Evolutionary conservation across 2,113 vertebrate species (phyloP), one percentile per base, ranked within the genome.

Genomic region (Recurvirostra avosetta): DNA sequence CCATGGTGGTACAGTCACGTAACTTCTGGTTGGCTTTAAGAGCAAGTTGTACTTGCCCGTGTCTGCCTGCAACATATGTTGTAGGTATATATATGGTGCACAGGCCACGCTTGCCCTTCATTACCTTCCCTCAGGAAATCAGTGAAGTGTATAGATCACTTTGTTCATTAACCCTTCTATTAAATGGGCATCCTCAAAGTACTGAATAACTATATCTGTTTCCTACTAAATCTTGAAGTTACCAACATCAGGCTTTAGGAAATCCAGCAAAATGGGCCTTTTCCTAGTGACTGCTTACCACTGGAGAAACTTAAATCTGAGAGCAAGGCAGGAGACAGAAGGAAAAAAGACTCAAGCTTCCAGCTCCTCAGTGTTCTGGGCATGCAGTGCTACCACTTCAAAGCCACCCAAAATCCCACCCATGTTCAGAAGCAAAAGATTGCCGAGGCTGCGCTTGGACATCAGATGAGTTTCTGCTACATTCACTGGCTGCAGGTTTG

Each of bases 341-440:
- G 34, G 40, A 75, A 73, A 73, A 89, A 68, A 85, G 34, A 82
- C 30, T 49, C 40, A 72, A 59, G 30, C 40, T 87, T 74, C 14
- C n/a, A 95, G 40, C 70, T 94, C 36, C 70, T 92, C 73, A 32
- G 62, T 5, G 41, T 89, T 93, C 91, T 66, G 58, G 43, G 68
- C 62, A 82, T 0, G 0, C 45, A 87, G 73, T 25, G 61, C 11
- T 45, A 49, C 30, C 2, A 0, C 80, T 87, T 79, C 83, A 68
- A 5, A 41, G 49, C 40, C 80, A 70, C 58, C 36, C 65, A 76
- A 89, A 75, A 91, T 91, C 52, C 40, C 91, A 89, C 84, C 83
- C 67, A 68, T 38, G 0, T 27, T 27, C 62, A 73, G 36, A 82
- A 85, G 49, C 36, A 73, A 80, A 91, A 55, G 30, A 43, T 36